A percentile compares a stretch with the other conserved stretches of the same genome.
phyloP scores from a whole-genome alignment of 2,113 vertebrate genomes.

The Corydoras maculifer region DNA sequence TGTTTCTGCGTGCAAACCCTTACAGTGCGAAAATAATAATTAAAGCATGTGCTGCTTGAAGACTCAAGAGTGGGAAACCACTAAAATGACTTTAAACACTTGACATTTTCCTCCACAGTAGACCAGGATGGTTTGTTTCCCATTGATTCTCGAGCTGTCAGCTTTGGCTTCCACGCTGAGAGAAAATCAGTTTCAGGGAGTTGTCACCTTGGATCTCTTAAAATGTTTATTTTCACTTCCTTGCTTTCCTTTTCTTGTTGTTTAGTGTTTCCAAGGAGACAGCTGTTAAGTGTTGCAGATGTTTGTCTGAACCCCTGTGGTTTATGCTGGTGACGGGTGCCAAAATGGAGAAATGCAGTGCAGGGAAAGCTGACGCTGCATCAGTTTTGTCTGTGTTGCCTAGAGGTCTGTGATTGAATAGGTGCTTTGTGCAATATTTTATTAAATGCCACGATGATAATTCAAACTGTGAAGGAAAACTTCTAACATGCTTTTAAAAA shows the following conservation, averaged over 20 bases:
- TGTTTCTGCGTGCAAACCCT: too few relatives aligned
- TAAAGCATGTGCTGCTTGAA: neutral
- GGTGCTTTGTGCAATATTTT: neutral
- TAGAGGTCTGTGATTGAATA: neutral
- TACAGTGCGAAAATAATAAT: too few relatives aligned
- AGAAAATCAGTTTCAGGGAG: neutral
- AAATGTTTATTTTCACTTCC: neutral
- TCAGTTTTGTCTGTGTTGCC: neutral
- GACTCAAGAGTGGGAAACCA: neutral
- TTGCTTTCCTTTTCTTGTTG: neutral
- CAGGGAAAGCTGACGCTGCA: neutral
- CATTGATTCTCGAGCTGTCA: neutral
- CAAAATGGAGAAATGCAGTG: constrained; percentile 4
- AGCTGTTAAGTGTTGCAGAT: constrained; percentile 4
- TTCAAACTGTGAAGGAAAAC: too few relatives aligned
- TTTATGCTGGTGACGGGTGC: neutral
- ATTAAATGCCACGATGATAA: neutral
- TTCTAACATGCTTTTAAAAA: too few relatives aligned
- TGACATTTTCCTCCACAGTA: neutral
- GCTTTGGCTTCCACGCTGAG: neutral
- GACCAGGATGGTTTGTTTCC: neutral
- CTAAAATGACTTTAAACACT: neutral
- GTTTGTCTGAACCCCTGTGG: neutral
- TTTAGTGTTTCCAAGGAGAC: constrained; percentile 2
- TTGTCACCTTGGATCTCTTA: neutral